Base-by-base conservation (phyloP, 2,888 invertebrate genomes). In the Synanthedon vespiformis region DNA sequence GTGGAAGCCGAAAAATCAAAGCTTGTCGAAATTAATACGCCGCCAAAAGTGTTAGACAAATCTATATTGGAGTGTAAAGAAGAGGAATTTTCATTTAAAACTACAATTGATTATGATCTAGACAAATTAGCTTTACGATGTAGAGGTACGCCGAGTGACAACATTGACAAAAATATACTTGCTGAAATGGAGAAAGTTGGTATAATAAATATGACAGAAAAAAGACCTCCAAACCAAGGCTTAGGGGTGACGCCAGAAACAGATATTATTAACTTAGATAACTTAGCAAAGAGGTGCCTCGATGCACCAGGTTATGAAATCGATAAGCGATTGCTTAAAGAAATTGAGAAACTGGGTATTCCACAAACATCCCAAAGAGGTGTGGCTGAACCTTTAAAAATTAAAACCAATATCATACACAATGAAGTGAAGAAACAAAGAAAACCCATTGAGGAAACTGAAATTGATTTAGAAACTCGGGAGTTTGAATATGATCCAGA, bases 1-100 rank as follows among this genome's bases (percentile, higher is more conserved):
- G 71, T 72, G 27, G 76, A 74, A 62, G 65, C 70, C 16, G 61
- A 64, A 1, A 61, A 58, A 12, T 51, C 60, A 22, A 61, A 64
- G 53, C 16, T 64, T 3, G 72, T 74, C 55, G 72, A 68, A 5
- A 67, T 73, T 13, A 72, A 71, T 56, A 48, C 55, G 0, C 48
- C 56, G 16, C 70, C 74, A 0, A 73, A 57, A 57, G 60, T 74
- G 3, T 59, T 80, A 53, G 68, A 65, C 10, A 12, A 13, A 16
- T 14, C 48, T 6, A 22, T 14, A 11, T 12, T 22, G 12, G 13
- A 48, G 8, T 13, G 13, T 12, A 16, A 10, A 18, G 16, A 48
- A 13, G 22, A 16, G 1, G 6, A 8, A 48, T 16, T 8, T 48
- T 8, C 16, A 8, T 16, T 16, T 16, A 16, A 16, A 18, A 48